These are phyloP conservation scores for Sakesphorus luctuosus DNA, from an alignment of 2,113 vertebrate species.

Conservation along the genomic window DNA sequence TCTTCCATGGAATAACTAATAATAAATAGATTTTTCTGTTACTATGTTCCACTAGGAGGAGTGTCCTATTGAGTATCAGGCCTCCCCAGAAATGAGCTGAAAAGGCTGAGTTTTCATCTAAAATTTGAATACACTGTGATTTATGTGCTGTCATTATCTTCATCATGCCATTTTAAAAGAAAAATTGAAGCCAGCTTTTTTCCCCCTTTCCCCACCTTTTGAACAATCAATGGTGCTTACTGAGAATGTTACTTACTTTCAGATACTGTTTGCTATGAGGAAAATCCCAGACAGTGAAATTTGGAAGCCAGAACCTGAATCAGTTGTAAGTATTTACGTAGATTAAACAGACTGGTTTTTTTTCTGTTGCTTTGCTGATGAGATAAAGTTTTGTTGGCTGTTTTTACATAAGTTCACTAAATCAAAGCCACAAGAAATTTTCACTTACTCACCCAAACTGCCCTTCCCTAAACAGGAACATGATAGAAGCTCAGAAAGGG, in stretches of 20 bases:
- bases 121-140: background rate
- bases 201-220: background rate
- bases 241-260: constrained; percentile 45
- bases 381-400: background rate
- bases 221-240: background rate
- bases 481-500: background rate
- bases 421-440: background rate
- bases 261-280: constrained; percentile 87
- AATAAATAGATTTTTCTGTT: background rate
- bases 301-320: constrained; percentile 88
- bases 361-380: background rate
- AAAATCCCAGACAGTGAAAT: constrained; percentile 88
- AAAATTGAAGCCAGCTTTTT: background rate
- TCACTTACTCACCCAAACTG: background rate
- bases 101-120: background rate
- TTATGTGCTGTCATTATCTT: background rate
- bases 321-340: constrained; percentile 75
- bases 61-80: background rate
- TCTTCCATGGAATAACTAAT: background rate
- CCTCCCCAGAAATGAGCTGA: background rate
- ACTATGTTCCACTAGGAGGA: background rate
- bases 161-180: background rate
- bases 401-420: background rate
- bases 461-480: background rate
- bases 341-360: background rate